Conservation (phyloP, 2,797 vertebrate species). For the Chelmon rostratus region DNA sequence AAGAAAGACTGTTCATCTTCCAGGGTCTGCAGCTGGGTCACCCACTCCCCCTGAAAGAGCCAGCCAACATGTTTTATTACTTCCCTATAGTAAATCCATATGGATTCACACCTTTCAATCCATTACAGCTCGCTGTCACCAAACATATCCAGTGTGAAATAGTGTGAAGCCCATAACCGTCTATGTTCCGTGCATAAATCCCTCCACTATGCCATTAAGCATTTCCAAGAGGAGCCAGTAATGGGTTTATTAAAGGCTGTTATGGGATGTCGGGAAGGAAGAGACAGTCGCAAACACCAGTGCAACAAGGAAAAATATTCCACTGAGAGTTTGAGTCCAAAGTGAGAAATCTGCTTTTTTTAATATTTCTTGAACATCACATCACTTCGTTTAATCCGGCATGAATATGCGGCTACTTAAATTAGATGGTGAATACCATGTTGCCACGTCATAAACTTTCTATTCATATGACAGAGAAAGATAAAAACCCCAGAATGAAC, state of each 20-base stretch:
- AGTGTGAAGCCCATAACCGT: slow-evolving; percentile 60
- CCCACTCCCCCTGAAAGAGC: slow-evolving; percentile 15
- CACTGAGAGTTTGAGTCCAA: neutral
- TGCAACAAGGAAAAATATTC: slow-evolving; percentile 6
- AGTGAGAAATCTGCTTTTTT: slow-evolving; percentile 13
- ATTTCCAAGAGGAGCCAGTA: slow-evolving; percentile 44
- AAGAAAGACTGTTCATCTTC: slow-evolving; percentile 40
- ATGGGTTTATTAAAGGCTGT: slow-evolving; percentile 55
- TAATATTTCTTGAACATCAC: slow-evolving; percentile 9
- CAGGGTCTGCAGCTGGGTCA: slow-evolving; percentile 52
- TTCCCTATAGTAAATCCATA: slow-evolving; percentile 62
- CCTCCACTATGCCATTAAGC: slow-evolving; percentile 44
- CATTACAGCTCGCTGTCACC: slow-evolving; percentile 68
- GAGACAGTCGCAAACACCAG: slow-evolving; percentile 19
- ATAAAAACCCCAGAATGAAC: neutral
- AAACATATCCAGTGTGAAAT: slow-evolving; percentile 74
- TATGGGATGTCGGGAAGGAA: slow-evolving; percentile 33
- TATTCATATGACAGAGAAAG: neutral
- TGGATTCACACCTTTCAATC: slow-evolving; percentile 74
- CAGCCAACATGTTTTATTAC: slow-evolving; percentile 63
- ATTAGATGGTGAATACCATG: neutral
- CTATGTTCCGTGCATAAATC: slow-evolving; percentile 61
- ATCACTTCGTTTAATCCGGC: slow-evolving; percentile 24
- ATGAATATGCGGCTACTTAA: slow-evolving; percentile 7
- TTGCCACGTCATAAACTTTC: neutral